Percentiles rank a stretch among this genome's conserved stretches.
These are phyloP conservation scores for Chloroclysta siterata DNA, from an alignment of 2,888 invertebrate species.

Conservation along the genomic window DNA sequence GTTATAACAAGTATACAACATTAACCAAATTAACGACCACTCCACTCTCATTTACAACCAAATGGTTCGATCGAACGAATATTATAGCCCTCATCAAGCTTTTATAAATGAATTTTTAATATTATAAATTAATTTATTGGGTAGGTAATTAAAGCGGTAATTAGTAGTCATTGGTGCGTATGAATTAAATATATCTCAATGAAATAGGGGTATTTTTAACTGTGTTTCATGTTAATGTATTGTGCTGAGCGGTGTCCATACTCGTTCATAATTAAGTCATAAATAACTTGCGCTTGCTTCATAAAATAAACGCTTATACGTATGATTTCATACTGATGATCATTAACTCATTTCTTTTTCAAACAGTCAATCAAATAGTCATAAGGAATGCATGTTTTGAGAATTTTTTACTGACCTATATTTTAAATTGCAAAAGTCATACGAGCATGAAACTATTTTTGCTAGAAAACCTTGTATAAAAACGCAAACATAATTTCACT, in stretches of 20 bases:
- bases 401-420: neutral
- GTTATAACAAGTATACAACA: constrained; percentile 73
- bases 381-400: neutral
- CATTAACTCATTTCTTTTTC: neutral
- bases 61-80: constrained; percentile 49
- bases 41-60: constrained; percentile 59
- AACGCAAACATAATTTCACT: constrained; percentile 25
- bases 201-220: constrained; percentile 34
- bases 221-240: constrained; percentile 33
- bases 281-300: constrained; percentile 9
- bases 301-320: neutral
- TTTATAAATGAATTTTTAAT: constrained; percentile 75
- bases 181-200: constrained; percentile 42
- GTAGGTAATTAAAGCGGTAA: constrained; percentile 69
- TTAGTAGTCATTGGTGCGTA: constrained; percentile 66
- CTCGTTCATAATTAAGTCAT: constrained; percentile 29
- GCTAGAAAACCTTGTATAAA: neutral
- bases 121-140: constrained; percentile 79
- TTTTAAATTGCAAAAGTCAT: neutral
- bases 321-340: neutral
- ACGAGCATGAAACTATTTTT: neutral
- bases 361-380: neutral
- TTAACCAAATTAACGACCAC: constrained; percentile 69
- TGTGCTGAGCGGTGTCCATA: constrained; percentile 24
- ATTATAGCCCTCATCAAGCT: constrained; percentile 57